phyloP scores from a whole-genome alignment of 2,888 invertebrate species.

The Marronus borbonicus region DNA sequence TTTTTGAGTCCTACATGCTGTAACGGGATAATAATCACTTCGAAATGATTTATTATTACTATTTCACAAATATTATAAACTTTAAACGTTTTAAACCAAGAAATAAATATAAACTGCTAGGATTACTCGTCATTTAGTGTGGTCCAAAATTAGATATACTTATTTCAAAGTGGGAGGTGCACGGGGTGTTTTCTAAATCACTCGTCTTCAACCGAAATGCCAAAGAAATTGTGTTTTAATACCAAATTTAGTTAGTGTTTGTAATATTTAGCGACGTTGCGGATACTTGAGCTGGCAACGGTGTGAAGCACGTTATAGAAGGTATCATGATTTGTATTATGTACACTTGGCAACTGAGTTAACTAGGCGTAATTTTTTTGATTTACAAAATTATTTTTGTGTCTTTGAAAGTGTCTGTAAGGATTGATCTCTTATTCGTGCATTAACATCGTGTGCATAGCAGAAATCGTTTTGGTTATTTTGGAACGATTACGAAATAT shows the following conservation, averaged over 20 bases:
- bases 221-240: slow-evolving; percentile 58
- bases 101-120: slow-evolving; percentile 35
- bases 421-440: not conserved
- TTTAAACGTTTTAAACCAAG: slow-evolving; percentile 51
- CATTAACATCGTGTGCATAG: not conserved
- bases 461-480: slow-evolving; percentile 17
- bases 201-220: slow-evolving; percentile 52
- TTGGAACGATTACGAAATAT: slow-evolving; percentile 58
- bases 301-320: slow-evolving; percentile 68
- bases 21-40: slow-evolving; percentile 35
- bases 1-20: slow-evolving; percentile 62
- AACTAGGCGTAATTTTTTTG: slow-evolving; percentile 48
- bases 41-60: slow-evolving; percentile 1
- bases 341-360: slow-evolving; percentile 60
- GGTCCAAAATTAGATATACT: slow-evolving; percentile 67
- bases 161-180: slow-evolving; percentile 65
- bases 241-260: slow-evolving; percentile 69
- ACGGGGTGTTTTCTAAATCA: slow-evolving; percentile 50
- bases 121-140: slow-evolving; percentile 49
- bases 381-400: slow-evolving; percentile 46
- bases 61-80: slow-evolving; percentile 24
- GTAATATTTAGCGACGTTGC: slow-evolving; percentile 69
- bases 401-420: not conserved
- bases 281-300: slow-evolving; percentile 71
- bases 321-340: slow-evolving; percentile 59